These are phyloP conservation scores for Sciurus niger DNA, from an alignment of 2,113 vertebrate genomes.

Conservation along the genomic window DNA sequence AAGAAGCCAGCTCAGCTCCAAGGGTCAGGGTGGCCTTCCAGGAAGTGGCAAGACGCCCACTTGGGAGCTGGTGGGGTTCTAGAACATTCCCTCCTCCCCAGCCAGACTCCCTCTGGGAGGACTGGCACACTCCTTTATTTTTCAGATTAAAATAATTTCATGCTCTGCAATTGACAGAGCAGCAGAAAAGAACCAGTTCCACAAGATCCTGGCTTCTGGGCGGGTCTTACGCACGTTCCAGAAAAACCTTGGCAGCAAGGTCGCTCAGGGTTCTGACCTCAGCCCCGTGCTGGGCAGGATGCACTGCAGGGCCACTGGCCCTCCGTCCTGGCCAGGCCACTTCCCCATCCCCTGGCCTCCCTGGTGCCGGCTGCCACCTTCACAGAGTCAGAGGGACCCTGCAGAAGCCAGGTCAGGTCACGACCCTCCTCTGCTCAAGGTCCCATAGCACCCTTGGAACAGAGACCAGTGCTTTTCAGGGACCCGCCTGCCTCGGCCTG, in stretches of 20 bases:
- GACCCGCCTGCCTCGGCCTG: no score
- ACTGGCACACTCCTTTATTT: not conserved
- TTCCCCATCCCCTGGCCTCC: not conserved
- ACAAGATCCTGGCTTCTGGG: not conserved
- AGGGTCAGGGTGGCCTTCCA: not conserved
- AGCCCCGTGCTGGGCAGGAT: not conserved
- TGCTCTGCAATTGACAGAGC: not conserved
- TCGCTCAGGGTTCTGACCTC: not conserved
- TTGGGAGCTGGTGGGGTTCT: not conserved
- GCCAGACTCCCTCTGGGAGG: not conserved
- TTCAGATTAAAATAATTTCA: slow-evolving; percentile 29
- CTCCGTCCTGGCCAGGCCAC: rapidly evolving
- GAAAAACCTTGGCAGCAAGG: not conserved
- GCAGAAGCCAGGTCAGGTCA: not conserved
- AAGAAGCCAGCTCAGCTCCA: not conserved
- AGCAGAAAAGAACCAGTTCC: not conserved
- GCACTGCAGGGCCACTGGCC: no score
- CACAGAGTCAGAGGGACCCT: not conserved
- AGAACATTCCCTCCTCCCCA: not conserved
- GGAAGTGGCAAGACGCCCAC: not conserved
- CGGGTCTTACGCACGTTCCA: not conserved
- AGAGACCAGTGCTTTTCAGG: not conserved
- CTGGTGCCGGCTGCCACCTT: not conserved
- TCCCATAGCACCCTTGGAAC: not conserved
- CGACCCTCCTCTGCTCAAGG: not conserved